phyloP scores from a whole-genome alignment of 1,140 invertebrate species.

The Venustaconcha ellipsiformis region DNA sequence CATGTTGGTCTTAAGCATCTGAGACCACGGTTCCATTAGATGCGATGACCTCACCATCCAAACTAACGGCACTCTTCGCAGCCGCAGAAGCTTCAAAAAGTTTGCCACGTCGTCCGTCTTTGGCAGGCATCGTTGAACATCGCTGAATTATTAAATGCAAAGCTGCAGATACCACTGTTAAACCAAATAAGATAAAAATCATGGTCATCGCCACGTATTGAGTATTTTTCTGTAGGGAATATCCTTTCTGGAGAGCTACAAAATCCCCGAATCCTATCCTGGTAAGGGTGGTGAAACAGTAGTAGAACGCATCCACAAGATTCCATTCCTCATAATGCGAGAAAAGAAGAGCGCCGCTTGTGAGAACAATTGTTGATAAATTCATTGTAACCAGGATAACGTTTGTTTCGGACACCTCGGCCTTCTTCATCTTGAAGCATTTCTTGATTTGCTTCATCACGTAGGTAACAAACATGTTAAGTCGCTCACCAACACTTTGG shows the following conservation, averaged over 20 bases:
- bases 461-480: constrained; percentile 69
- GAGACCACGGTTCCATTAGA: constrained; percentile 73
- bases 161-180: constrained; percentile 99
- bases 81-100: constrained; percentile 82
- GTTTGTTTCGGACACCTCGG: constrained; percentile 92
- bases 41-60: constrained; percentile 94
- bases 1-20: constrained; percentile 60
- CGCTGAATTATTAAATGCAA: constrained; percentile 97
- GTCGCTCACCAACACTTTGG: constrained; percentile 69
- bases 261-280: constrained; percentile 89
- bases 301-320: constrained; percentile 99
- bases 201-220: constrained; percentile 98
- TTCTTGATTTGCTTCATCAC: constrained; percentile 63
- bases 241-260: constrained; percentile 86
- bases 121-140: constrained; percentile 98
- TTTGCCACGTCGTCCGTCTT: constrained; percentile 92
- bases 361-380: constrained; percentile 95
- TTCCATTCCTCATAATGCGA: constrained; percentile 96
- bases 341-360: constrained; percentile 95
- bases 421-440: constrained; percentile 59
- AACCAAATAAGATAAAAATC: constrained; percentile 98
- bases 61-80: constrained; percentile 80
- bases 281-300: constrained; percentile 98
- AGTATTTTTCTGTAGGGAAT: constrained; percentile 92
- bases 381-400: constrained; percentile 95